A percentile compares a stretch with the other conserved stretches of the same genome.
phyloP scores from a whole-genome alignment of 2,113 vertebrate genomes.

The Onychorhynchus coronatus region DNA sequence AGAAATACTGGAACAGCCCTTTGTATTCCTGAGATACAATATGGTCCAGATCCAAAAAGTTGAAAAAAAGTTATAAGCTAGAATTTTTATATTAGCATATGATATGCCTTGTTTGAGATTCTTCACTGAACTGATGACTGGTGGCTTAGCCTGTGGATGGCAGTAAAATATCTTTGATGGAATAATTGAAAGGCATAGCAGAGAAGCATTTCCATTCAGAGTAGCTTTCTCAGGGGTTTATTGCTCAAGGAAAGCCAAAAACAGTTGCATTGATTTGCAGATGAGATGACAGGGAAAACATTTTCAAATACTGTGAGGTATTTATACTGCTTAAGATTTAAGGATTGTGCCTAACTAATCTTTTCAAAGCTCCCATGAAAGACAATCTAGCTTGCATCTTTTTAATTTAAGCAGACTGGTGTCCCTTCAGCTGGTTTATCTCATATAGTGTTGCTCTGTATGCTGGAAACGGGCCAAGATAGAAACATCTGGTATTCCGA shows the following conservation, averaged over 20 bases:
- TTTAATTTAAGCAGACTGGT: not conserved
- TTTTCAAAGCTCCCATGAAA: slow-evolving; percentile 27
- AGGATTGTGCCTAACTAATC: slow-evolving; percentile 22
- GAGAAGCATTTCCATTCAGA: slow-evolving; percentile 1
- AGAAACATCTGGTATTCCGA: not conserved
- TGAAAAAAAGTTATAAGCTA: not conserved
- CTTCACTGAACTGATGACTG: slow-evolving; percentile 15
- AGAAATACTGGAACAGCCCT: not conserved
- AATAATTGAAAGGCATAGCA: slow-evolving; percentile 46
- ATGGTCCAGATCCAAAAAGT: not conserved
- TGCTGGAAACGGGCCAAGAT: not conserved
- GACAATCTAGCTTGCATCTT: not conserved
- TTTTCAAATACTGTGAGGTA: slow-evolving; percentile 50
- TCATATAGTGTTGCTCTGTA: not conserved
- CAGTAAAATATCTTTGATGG: slow-evolving; percentile 61
- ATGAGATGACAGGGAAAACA: slow-evolving; percentile 47
- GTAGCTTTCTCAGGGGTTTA: slow-evolving; percentile 33
- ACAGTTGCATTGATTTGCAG: slow-evolving; percentile 50
- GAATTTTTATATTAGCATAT: not conserved
- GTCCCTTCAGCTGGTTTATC: slow-evolving; percentile 1
- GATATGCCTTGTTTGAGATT: not conserved
- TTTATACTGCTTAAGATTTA: slow-evolving; percentile 35
- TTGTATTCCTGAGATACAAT: not conserved
- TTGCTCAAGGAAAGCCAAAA: slow-evolving; percentile 38
- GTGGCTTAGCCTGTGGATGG: slow-evolving; percentile 47